Evolutionary conservation across 2,888 invertebrate genomes (phyloP), one percentile per base, ranked within the genome.

Genomic region (Drosophila affinis): DNA sequence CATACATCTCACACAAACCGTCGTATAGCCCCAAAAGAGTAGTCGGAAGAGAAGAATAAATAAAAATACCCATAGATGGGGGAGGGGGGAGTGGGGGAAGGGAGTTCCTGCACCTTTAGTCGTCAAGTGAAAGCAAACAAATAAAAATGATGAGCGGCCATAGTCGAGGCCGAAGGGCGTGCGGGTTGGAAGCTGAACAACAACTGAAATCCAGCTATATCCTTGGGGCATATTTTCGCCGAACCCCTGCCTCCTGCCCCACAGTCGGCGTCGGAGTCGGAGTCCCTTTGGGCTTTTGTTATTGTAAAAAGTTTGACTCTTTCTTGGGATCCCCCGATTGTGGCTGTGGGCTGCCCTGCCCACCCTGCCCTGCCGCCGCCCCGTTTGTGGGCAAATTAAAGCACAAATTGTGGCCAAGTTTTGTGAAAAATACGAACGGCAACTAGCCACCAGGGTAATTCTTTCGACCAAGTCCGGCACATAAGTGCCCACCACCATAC

Each of bases 321-420:
- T 72, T 60, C 34, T 44, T 59, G 46, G 51, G 39, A n/a, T n/a
- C 14, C n/a, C 61, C 48, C 47, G 32, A 53, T 59, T 79, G 39
- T 55, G 61, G 48, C 45, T 75, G 62, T 62, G 71, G 71, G 64
- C 55, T 67, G 69, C 49, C 18, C 2, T 75, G 78, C 21, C 21
- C 21, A 67, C 49, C 18, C 2, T 75, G 78, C 21, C 21, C 21
- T 21, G 21, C 21, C 21, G 21, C 60, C 59, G 62, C 39, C 39
- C 39, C 39, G 39, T 39, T 69, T 81, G 85, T 72, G 58, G 77
- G 79, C 78, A 89, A 89, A 89, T 89, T 89, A 87, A 89, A 86
- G 89, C 87, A 77, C 80, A 89, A 89, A 87, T 89, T 89, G 89
- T 87, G 86, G 89, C 86, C 87, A 87, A 88, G 81, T 88, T 68